Evolutionary conservation across 2,888 invertebrate genomes (phyloP), one percentile per base, ranked within the genome.

Genomic region (Drosophila tripunctata): DNA sequence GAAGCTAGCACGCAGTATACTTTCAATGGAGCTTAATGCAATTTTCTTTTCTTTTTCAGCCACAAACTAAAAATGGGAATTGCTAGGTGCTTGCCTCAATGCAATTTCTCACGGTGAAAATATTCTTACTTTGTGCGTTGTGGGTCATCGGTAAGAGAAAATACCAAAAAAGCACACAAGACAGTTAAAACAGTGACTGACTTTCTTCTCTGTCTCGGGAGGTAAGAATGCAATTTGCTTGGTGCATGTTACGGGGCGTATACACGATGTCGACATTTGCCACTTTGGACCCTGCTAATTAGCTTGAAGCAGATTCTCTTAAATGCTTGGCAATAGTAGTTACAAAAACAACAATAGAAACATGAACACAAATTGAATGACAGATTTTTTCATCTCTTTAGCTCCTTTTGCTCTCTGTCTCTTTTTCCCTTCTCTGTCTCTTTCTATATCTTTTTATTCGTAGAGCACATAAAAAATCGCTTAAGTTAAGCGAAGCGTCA

Each of bases 401-500:
- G n/a, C 8, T 31, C 7, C 4, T 1, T 27, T 4, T 4, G 4
- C 14, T 3, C 7, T 15, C 8, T n/a, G 15, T 33, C n/a, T 40
- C 19, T 38, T 2, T 14, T 4, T 36, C 30, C 36, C 1, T 43
- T 7, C 36, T 27, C 35, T 19, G n/a, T 33, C 0, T 40, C 12
- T 30, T 4, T 54, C 27, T 12, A 15, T 44, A 10, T 15, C 33
- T 64, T 58, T 72, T 40, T 69, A 36, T 36, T 51, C 54, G 54
- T 31, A 19, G 56, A 71, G 77, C 71, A 63, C 78, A 83, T 83
- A 88, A 83, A 83, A 83, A 83, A 83, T 72, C 83, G 88, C 83
- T 83, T 88, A 83, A 87, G 83, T 88, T 83, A 83, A 88, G 84
- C 81, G 86, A 86, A 83, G 84, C 82, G 67, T 87, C 87, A 82